Evolutionary conservation across 1,140 invertebrate genomes (phyloP).

Genomic region (Micrasema minimum): DNA sequence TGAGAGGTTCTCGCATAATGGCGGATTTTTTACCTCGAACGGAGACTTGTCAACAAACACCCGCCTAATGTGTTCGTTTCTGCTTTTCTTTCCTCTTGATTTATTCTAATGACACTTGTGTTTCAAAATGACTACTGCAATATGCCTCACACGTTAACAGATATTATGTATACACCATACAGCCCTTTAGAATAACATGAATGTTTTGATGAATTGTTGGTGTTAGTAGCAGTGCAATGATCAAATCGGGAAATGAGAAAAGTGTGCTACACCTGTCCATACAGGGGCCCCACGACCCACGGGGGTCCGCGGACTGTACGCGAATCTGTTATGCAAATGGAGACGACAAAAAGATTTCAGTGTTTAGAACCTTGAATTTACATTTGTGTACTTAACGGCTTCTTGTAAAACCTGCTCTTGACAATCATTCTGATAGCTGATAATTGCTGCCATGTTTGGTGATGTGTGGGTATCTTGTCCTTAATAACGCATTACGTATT

Average conservation of each 20-base stretch:
- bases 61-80: slow-evolving; percentile 41
- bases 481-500: no score
- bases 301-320: slow-evolving; percentile 5
- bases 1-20: slow-evolving; percentile 3
- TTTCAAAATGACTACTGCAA: no score
- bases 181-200: no score
- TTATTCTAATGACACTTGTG: slow-evolving; percentile 40
- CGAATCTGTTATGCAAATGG: slow-evolving; percentile 39
- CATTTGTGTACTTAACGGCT: slow-evolving; percentile 40
- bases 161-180: no score
- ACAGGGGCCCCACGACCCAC: slow-evolving; percentile 2
- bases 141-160: no score
- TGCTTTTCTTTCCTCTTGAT: slow-evolving; percentile 38
- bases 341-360: slow-evolving; percentile 33
- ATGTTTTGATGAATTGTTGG: no score
- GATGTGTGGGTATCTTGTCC: no score
- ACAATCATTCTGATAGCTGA: not conserved
- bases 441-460: no score
- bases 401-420: slow-evolving; percentile 32
- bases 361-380: slow-evolving; percentile 37
- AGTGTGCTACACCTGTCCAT: slow-evolving; percentile 25
- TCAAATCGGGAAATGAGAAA: not conserved
- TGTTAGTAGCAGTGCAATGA: no score
- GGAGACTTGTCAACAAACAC: slow-evolving; percentile 39
- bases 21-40: slow-evolving; percentile 27